phyloP scores from a whole-genome alignment of 2,797 vertebrate species.

The Brachyalestes nurse region DNA sequence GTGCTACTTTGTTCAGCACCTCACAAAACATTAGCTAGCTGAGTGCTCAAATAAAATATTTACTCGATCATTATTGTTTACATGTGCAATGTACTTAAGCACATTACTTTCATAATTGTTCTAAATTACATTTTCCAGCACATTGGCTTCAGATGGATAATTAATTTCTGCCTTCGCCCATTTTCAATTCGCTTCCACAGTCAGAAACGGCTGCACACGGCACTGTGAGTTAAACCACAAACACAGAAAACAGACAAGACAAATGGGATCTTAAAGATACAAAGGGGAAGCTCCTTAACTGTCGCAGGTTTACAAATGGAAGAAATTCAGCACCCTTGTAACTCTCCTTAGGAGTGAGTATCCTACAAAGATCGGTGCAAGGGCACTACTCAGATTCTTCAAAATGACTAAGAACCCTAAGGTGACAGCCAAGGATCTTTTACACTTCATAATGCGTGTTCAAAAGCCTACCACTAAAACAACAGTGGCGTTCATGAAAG shows the following conservation, averaged over 20 bases:
- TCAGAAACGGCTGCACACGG: conserved; percentile 66
- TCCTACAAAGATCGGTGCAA: not conserved
- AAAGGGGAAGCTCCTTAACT: not conserved
- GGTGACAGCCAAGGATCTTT: conserved; percentile 12
- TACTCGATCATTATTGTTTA: conserved; percentile 87
- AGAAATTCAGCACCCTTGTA: not conserved
- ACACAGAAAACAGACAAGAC: not conserved
- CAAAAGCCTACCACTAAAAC: not conserved
- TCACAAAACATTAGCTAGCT: conserved; percentile 71
- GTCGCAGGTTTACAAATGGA: not conserved
- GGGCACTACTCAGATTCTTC: not conserved
- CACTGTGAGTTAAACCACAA: conserved; percentile 53
- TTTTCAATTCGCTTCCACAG: conserved; percentile 88
- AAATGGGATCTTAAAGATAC: not conserved
- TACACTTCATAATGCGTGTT: not conserved
- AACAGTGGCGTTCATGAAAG: not conserved
- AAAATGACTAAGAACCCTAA: conserved; percentile 5
- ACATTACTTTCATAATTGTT: conserved; percentile 87
- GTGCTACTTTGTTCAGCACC: conserved; percentile 68
- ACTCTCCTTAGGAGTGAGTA: not conserved
- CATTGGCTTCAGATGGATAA: conserved; percentile 96
- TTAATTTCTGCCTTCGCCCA: conserved; percentile 93
- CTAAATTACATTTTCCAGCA: conserved; percentile 98
- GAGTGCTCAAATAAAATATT: conserved; percentile 92
- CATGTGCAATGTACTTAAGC: conserved; percentile 77